These are phyloP conservation scores for Dyspetes luteomarginatus DNA, from an alignment of 2,888 invertebrate species.

Conservation along the genomic window DNA sequence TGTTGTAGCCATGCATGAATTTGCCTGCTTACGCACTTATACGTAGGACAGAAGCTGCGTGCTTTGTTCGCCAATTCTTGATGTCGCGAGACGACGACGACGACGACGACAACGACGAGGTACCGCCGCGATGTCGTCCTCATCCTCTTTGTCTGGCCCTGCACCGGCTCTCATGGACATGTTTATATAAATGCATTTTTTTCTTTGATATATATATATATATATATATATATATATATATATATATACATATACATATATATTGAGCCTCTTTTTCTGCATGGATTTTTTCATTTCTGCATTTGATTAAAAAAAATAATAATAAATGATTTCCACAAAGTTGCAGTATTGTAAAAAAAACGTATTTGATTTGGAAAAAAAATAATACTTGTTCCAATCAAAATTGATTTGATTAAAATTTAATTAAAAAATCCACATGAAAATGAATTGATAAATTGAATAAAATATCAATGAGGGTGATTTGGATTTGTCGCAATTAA, in stretches of 20 bases:
- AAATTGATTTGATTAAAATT: too few species aligned
- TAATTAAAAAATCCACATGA: too few species aligned
- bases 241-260: not conserved
- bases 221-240: not conserved
- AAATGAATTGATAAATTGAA: not conserved
- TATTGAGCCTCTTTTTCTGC: too few species aligned
- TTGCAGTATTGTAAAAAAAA: too few species aligned
- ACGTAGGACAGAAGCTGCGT: slow-evolving; percentile 1
- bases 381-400: too few species aligned
- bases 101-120: slow-evolving; percentile 41
- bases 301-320: too few species aligned
- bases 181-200: not conserved
- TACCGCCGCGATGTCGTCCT: slow-evolving; percentile 42
- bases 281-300: too few species aligned
- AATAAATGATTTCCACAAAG: too few species aligned
- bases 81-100: slow-evolving; percentile 36
- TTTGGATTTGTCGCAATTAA: slow-evolving; percentile 54
- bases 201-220: not conserved
- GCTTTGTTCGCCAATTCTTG: slow-evolving; percentile 53
- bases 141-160: slow-evolving; percentile 41
- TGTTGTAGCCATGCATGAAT: not conserved
- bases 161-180: too few species aligned
- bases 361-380: too few species aligned
- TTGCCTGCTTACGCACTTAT: slow-evolving; percentile 41
- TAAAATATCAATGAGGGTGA: not conserved